A percentile compares a stretch with the other conserved stretches of the same genome.
phyloP scores from a whole-genome alignment of 2,113 vertebrate genomes.

The Platanista minor region DNA sequence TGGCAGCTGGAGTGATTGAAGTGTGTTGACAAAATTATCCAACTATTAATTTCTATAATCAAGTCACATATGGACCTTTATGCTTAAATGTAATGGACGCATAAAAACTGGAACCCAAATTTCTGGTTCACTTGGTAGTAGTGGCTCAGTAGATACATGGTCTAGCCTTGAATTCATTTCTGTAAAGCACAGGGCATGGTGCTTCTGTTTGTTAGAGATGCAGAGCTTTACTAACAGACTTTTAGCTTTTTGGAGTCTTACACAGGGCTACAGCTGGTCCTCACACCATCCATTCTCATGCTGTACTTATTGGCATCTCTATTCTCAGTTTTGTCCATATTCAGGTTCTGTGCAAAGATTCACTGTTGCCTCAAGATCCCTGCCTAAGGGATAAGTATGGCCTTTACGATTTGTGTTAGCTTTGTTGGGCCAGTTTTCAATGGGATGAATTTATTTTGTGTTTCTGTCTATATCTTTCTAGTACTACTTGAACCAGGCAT shows the following conservation, averaged over 20 bases:
- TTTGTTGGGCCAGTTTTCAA: constrained; percentile 7
- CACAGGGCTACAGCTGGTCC: background rate
- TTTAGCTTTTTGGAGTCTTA: background rate
- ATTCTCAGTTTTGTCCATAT: background rate
- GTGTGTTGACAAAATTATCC: background rate
- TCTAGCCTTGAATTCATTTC: constrained; percentile 2
- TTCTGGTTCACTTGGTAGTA: background rate
- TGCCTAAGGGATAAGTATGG: background rate
- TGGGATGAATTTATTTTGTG: background rate
- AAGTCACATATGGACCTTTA: background rate
- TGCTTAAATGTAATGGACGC: background rate
- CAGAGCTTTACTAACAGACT: constrained; percentile 14
- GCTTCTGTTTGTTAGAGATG: constrained; percentile 18
- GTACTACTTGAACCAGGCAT: background rate
- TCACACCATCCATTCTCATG: constrained; percentile 37
- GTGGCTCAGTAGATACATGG: background rate
- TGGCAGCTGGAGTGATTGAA: background rate
- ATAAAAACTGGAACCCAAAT: background rate
- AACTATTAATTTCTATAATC: background rate
- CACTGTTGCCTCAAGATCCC: background rate
- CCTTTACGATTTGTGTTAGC: background rate
- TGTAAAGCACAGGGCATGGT: background rate
- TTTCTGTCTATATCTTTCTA: constrained; percentile 8
- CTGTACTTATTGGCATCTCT: background rate
- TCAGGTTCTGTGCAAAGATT: constrained; percentile 7